phyloP scores from a whole-genome alignment of 2,113 vertebrate species.

The Phalacrocorax carbo region DNA sequence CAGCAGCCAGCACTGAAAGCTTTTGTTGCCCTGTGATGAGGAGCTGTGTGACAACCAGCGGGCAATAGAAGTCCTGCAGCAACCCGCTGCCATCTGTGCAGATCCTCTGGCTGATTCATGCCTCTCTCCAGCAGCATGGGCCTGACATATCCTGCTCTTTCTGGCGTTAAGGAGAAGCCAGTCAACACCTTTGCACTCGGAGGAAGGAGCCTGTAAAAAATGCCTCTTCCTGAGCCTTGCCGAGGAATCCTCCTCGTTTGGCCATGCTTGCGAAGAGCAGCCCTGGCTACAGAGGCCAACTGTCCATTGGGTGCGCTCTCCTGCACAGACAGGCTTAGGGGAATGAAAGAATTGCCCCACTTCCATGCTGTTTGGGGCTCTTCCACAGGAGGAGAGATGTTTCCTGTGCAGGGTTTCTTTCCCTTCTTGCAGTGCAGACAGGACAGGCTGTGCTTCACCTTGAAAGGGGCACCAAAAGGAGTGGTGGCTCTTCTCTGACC shows the following conservation, averaged over 20 bases:
- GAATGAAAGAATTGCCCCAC: neutral
- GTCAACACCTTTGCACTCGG: neutral
- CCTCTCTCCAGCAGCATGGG: neutral
- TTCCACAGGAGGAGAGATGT: neutral
- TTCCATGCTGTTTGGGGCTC: neutral
- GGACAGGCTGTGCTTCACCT: neutral
- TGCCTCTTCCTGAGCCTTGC: neutral
- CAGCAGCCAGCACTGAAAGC: neutral
- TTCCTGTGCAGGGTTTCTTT: neutral
- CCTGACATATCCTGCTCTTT: neutral
- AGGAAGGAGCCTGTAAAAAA: neutral
- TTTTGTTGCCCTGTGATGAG: neutral
- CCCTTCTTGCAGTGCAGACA: neutral
- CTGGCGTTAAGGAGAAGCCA: neutral
- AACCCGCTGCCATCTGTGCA: neutral
- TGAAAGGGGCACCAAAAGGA: neutral
- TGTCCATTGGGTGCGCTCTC: neutral
- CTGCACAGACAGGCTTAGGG: neutral
- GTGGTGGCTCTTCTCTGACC: neutral
- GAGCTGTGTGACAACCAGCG: neutral
- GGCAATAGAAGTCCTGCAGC: neutral
- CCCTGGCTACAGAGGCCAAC: neutral
- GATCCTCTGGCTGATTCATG: neutral
- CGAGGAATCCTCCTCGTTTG: fast-evolving
- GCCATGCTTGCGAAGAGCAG: fast-evolving